A percentile compares a stretch with the other conserved stretches of the same genome.
Conservation (phyloP, 2,113 vertebrate species). For the Oreochromis tanganicae region DNA sequence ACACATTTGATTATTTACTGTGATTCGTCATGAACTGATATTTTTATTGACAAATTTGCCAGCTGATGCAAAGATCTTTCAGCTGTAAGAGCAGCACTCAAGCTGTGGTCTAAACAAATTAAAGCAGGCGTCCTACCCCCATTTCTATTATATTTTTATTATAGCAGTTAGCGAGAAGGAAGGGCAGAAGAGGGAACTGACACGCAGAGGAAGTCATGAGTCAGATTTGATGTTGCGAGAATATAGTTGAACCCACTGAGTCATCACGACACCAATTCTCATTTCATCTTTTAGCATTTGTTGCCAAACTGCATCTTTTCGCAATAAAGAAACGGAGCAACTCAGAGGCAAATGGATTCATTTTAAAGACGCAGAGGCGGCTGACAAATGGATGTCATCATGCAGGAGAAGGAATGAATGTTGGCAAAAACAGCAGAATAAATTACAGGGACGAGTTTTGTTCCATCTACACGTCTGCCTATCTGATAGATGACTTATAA, state of each 20-base stretch:
- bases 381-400: constrained; percentile 28
- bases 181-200: not conserved
- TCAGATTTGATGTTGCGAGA: constrained; percentile 6
- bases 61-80: not conserved
- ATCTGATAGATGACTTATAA: constrained; percentile 30
- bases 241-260: constrained; percentile 2
- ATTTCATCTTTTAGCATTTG: not conserved
- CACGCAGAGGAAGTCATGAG: not conserved
- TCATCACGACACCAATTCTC: constrained; percentile 22
- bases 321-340: not conserved
- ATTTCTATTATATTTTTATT: not conserved
- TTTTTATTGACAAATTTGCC: not conserved
- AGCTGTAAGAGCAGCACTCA: not conserved
- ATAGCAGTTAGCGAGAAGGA: not conserved
- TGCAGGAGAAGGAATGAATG: not conserved
- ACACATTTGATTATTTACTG: not conserved
- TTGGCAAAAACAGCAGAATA: constrained; percentile 10
- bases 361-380: not conserved
- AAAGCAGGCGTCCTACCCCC: not conserved
- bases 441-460: constrained; percentile 16
- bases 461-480: not conserved
- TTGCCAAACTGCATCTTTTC: not conserved
- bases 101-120: not conserved
- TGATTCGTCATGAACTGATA: not conserved
- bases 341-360: constrained; percentile 20